Percentiles rank a stretch among this genome's conserved stretches.
Conservation (phyloP, 2,113 vertebrate species). For the Notothenia rossii region DNA sequence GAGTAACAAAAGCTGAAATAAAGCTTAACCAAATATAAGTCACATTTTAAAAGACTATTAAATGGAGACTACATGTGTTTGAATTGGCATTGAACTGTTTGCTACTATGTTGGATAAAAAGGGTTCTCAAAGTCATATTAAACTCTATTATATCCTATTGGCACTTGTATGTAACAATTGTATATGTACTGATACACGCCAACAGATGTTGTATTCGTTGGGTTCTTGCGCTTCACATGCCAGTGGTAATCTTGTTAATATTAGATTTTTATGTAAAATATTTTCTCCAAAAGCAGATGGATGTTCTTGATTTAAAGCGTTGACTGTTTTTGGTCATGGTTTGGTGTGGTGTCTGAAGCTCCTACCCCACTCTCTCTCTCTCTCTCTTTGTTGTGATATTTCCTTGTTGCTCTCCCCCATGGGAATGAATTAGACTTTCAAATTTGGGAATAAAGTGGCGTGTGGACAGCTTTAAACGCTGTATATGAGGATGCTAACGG, state of each 20-base stretch:
- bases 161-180: background rate
- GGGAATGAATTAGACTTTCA: constrained; percentile 71
- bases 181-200: background rate
- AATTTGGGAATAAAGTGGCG: constrained; percentile 25
- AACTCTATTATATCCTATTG: background rate
- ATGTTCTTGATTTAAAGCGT: background rate
- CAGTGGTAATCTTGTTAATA: background rate
- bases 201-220: background rate
- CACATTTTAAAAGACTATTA: background rate
- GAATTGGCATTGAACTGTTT: background rate
- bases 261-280: background rate
- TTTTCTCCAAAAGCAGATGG: background rate
- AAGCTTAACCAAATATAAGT: background rate
- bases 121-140: background rate
- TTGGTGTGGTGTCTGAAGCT: background rate
- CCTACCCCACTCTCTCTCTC: rapidly evolving
- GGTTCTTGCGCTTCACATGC: background rate
- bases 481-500: constrained; percentile 4
- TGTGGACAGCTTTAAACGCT: background rate
- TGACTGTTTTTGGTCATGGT: background rate
- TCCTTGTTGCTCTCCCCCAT: constrained; percentile 8
- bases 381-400: constrained; percentile 25
- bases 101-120: background rate
- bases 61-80: background rate
- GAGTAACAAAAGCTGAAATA: background rate